Base-by-base conservation (phyloP, 2,888 invertebrate species). In the Trachelus stipa region DNA sequence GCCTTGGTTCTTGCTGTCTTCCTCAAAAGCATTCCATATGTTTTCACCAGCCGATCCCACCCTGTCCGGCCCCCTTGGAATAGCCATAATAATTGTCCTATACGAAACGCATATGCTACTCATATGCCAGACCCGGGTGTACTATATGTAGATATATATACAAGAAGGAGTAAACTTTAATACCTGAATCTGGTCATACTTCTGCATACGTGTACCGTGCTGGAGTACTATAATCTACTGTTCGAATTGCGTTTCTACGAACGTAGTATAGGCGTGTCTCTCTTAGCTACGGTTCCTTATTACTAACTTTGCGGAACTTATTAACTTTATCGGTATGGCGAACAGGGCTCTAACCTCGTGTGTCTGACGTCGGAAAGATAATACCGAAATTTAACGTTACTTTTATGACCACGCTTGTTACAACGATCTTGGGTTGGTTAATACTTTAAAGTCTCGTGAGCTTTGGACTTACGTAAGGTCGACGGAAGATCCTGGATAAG, bases 11-110 rank as follows among this genome's bases (percentile, higher is more conserved):
- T 74, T 34, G 74, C 74, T 31, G 34, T 30, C 76, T 40, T 40
- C 73, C 76, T 76, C 73, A 78, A 75, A 74, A 76, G 75, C 69
- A 78, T 34, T 75, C 71, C 73, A 74, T 35, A 30, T 75, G 56
- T 75, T 68, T 68, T 75, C 75, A 37, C 74, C 34, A 35, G 23
- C 33, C 71, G 71, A 31, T 71, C 71, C 31, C 33, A 34, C 71
- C 33, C 71, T 71, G 34, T 71, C 56, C 56, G 6, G 56, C 56
- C 56, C 56, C 56, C 56, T 23, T 9, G 23, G 56, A 56, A 23
- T 56, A 23, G 56, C 56, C 23, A 56, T 23, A 56, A 56, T 56
- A 56, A 56, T 56, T 56, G 56, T 56, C 56, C 23, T 56, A 56
- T 56, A 56, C 40, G 23, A 56, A 56, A 56, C 56, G 56, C 23